phyloP scores from a whole-genome alignment of 1,140 invertebrate genomes.

The Drosophila fuyamai region DNA sequence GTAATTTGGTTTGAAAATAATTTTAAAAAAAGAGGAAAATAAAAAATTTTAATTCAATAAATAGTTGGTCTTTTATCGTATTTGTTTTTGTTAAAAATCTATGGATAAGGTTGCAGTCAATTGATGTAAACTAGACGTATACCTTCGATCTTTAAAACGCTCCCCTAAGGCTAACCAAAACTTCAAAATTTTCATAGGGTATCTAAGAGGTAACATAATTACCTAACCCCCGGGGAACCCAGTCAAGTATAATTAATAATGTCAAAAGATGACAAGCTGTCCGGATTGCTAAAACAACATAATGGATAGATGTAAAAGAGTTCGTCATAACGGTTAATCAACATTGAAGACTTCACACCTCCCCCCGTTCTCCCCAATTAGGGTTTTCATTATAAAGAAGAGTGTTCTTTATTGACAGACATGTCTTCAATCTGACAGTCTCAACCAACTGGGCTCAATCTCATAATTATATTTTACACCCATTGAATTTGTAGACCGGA shows the following conservation, averaged over 20 bases:
- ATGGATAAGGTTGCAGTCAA: background rate
- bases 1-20: too few relatives aligned
- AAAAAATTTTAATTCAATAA: too few relatives aligned
- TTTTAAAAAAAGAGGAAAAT: too few relatives aligned
- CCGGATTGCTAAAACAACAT: slow-evolving; percentile 26
- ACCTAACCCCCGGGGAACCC: slow-evolving; percentile 3
- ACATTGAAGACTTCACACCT: slow-evolving; percentile 58
- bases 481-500: slow-evolving; percentile 74
- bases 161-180: background rate
- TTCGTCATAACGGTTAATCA: slow-evolving; percentile 66
- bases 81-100: too few relatives aligned
- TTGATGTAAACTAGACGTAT: background rate
- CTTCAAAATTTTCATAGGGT: background rate
- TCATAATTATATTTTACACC: slow-evolving; percentile 65
- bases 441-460: slow-evolving; percentile 1
- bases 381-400: slow-evolving; percentile 40
- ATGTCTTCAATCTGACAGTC: slow-evolving; percentile 4
- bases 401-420: slow-evolving; percentile 22
- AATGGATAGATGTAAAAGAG: slow-evolving; percentile 33
- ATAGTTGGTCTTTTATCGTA: too few relatives aligned
- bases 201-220: slow-evolving; percentile 22
- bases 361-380: slow-evolving; percentile 49
- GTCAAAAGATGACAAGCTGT: slow-evolving; percentile 36
- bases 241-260: slow-evolving; percentile 47
- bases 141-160: background rate